A percentile compares a stretch with the other conserved stretches of the same genome.
Evolutionary conservation across 2,888 invertebrate species (phyloP).

Genomic region (Eudemis profundana): DNA sequence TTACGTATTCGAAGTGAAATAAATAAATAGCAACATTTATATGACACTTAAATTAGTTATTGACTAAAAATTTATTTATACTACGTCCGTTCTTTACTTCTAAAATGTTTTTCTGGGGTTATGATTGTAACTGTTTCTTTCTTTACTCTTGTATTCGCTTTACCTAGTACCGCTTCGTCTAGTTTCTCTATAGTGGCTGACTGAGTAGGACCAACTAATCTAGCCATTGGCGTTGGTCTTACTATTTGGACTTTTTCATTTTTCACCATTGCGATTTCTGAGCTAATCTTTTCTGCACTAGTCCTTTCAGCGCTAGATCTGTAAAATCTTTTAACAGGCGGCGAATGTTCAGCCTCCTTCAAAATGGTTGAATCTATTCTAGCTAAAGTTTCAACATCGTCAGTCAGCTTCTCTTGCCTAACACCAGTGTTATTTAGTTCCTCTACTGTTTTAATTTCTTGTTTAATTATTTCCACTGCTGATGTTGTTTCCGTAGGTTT

Average conservation of each 20-base stretch:
- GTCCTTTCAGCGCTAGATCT: constrained; percentile 74
- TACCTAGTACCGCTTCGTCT: constrained; percentile 75
- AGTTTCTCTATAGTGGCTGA: constrained; percentile 69
- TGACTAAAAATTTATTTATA: constrained; percentile 68
- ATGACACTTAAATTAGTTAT: constrained; percentile 78
- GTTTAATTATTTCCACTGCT: constrained; percentile 64
- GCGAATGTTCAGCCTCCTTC: constrained; percentile 55
- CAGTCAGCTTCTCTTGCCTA: constrained; percentile 66
- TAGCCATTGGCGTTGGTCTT: constrained; percentile 67
- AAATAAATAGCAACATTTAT: constrained; percentile 71
- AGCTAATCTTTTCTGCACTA: constrained; percentile 44
- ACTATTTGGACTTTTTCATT: constrained; percentile 76
- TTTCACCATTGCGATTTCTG: constrained; percentile 70
- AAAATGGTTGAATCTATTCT: constrained; percentile 58
- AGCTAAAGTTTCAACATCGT: constrained; percentile 64
- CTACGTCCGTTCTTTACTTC: constrained; percentile 65
- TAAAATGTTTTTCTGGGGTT: constrained; percentile 55
- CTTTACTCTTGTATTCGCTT: constrained; percentile 58
- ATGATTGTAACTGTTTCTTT: constrained; percentile 57
- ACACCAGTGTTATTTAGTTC: constrained; percentile 51
- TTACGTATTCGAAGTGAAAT: constrained; percentile 54
- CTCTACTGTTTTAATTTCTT: constrained; percentile 67
- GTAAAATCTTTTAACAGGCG: constrained; percentile 71
- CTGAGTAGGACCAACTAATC: constrained; percentile 67
- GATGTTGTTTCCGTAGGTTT: constrained; percentile 53